phyloP scores from a whole-genome alignment of 2,797 vertebrate genomes.

The Diplodus sargus region DNA sequence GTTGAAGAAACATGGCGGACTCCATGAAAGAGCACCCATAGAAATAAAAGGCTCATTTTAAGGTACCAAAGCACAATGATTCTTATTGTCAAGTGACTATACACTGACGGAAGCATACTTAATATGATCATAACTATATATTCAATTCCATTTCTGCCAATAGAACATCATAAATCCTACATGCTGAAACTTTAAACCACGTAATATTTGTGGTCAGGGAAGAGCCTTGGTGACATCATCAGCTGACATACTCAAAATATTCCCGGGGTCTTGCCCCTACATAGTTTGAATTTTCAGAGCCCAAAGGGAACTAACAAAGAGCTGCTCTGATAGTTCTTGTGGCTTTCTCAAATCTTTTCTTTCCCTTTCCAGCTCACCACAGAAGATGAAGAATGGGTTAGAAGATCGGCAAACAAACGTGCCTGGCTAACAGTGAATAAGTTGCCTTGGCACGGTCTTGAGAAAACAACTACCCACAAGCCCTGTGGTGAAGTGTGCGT shows the following conservation, averaged over 20 bases:
- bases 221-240: not conserved
- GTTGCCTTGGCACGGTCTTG: slow-evolving; percentile 27
- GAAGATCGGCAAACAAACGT: slow-evolving; percentile 51
- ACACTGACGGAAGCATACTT: too few relatives aligned
- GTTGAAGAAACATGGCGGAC: too few relatives aligned
- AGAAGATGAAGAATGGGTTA: slow-evolving; percentile 38
- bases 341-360: slow-evolving; percentile 10
- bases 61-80: too few relatives aligned
- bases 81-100: too few relatives aligned
- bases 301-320: slow-evolving; percentile 17
- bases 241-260: not conserved
- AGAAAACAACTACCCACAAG: slow-evolving; percentile 41
- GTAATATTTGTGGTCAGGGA: not conserved
- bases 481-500: slow-evolving; percentile 44
- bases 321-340: slow-evolving; percentile 2
- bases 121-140: too few relatives aligned
- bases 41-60: too few relatives aligned
- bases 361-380: not conserved
- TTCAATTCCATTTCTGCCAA: too few relatives aligned
- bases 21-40: too few relatives aligned
- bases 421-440: slow-evolving; percentile 24
- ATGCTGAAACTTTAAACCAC: not conserved
- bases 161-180: too few relatives aligned
- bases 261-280: not conserved
- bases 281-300: not conserved